Base-by-base conservation (phyloP, 2,888 invertebrate species). In the Parochlus steinenii region DNA sequence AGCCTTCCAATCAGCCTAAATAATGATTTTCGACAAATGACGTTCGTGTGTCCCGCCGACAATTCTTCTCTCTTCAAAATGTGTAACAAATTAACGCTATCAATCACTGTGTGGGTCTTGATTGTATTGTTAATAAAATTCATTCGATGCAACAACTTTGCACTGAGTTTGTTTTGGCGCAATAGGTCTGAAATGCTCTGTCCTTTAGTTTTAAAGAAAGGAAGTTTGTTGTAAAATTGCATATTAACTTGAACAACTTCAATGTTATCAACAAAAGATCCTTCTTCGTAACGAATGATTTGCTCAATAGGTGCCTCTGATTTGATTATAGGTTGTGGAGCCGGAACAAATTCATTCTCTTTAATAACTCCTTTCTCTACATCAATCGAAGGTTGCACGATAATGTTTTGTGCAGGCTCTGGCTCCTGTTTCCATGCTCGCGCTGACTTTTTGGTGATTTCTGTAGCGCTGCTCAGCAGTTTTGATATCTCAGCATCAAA, bases 111-210 rank as follows among this genome's bases (percentile, higher is more conserved):
- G 26, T 67, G 57, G 35, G 67, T 57, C 38, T 69, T 63, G 0
- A 81, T 58, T 6, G 63, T 55, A 39, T 69, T 63, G 11, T 79
- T 57, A 39, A 80, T 69, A 37, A 69, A 55, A 46, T 70, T 69
- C n/a, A 69, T 67, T 34, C 81, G 58, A 27, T 58, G 55, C 7
- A 69, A 40, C 20, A 64, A 49, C 41, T 65, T 52, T 24, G 63
- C 58, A 2, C 66, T 62, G 6, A 60, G 24, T 19, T 36, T 26
- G 29, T 35, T 33, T 36, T 30, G 12, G 7, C 23, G 14, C 5
- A 28, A n/a, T n/a, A 15, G 29, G 16, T 20, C 11, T 12, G 34
- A 26, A 26, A 45, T 39, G 10, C 42, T 43, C 25, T 40, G 37
- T 15, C 39, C 35, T 16, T 38, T 38, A 23, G 39, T 42, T 26